Evolutionary conservation across 2,888 invertebrate species (phyloP).

Genomic region (Calameuta filiformis): DNA sequence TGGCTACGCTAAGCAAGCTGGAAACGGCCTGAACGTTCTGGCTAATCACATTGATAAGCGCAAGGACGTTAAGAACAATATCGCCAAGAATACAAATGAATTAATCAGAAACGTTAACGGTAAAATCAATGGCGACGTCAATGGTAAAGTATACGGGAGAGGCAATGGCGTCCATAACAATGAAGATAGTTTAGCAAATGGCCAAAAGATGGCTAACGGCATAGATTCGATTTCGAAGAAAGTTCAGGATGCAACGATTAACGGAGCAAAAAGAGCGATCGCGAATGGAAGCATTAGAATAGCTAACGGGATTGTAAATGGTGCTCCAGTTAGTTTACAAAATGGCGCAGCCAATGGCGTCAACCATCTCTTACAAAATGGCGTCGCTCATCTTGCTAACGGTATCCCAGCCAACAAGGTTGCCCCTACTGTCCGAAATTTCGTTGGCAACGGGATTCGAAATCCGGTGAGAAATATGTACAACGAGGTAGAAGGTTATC

Average conservation of each 20-base stretch:
- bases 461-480: constrained; percentile 62
- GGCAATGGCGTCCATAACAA: neutral
- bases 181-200: constrained; percentile 2
- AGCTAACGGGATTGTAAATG: constrained; percentile 60
- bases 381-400: constrained; percentile 49
- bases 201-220: constrained; percentile 7
- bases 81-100: neutral
- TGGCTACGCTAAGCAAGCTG: constrained; percentile 67
- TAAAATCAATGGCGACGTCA: neutral
- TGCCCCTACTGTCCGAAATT: constrained; percentile 43
- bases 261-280: constrained; percentile 26
- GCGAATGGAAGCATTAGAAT: constrained; percentile 54
- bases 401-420: constrained; percentile 51
- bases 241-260: constrained; percentile 13
- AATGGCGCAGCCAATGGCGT: constrained; percentile 45
- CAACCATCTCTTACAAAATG: constrained; percentile 50
- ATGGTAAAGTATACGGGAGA: neutral
- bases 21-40: constrained; percentile 33
- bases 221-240: constrained; percentile 16
- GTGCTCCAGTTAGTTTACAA: constrained; percentile 32
- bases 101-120: neutral
- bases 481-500: constrained; percentile 65
- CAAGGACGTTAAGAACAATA: constrained; percentile 12
- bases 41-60: constrained; percentile 28
- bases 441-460: constrained; percentile 10